Evolutionary conservation across 2,113 vertebrate genomes (phyloP), one percentile per base, ranked within the genome.

Genomic region (Triplophysa dalaica): DNA sequence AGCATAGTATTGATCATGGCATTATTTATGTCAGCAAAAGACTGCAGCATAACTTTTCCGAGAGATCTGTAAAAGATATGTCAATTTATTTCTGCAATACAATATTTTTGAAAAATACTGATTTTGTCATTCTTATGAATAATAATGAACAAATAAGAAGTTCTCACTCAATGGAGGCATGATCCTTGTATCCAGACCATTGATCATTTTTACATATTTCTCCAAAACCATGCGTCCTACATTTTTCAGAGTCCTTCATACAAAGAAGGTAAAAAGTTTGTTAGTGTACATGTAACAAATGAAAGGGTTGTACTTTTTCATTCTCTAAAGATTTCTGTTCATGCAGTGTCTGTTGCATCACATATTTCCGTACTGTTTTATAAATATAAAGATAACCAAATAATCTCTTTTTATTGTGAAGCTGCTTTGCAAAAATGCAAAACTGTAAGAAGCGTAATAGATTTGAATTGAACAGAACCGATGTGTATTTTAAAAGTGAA

Each of bases 141-240:
- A 50, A 16, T 54, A 54, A 17, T 24, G 24, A 17, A 4, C 5
- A 50, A 54, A 12, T 19, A 8, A 54, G 33, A 56, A 43, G 33
- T 16, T 60, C 70, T 73, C 38, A 73, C 70, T 60, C 19, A 0
- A 19, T 21, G n/a, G 54, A 73, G 41, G 19, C 29, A 6, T 41
- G 52, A 73, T 73, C 33, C 52, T 60, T 73, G 21, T n/a, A 33
- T 73, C 70, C 70, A 73, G 33, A 60, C 70, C 70, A 17, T 73
- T 54, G 0, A 73, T 14, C 12, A 0, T 73, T 60, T 43, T 24
- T 24, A 60, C 54, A 60, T 43, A 73, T 24, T 73, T 73, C n/a
- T 73, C 54, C 0, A 73, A 73, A n/a, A 73, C 8, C 1, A 73
- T 58, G 38, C 43, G 29, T 43, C 19, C 43, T n/a, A 73, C 3